Conservation (phyloP, 1,140 invertebrate species). For the Triops cancriformis region DNA sequence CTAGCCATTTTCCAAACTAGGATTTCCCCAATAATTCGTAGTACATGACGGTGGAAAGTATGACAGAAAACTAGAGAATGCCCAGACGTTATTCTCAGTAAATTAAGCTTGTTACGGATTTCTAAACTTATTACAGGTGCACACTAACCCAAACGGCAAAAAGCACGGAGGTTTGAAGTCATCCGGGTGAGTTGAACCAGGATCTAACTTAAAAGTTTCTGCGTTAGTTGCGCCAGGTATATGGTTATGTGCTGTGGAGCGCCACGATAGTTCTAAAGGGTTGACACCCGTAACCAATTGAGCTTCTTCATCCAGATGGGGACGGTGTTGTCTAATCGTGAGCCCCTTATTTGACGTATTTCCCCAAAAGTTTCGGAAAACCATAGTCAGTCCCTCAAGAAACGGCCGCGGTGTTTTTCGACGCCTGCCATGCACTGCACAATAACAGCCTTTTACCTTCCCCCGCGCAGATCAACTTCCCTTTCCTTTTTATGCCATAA, state of each 20-base stretch:
- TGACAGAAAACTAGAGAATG: not conserved
- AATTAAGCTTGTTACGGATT: not conserved
- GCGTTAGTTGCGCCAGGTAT: conserved; percentile 5
- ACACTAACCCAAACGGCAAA: not conserved
- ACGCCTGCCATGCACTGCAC: not conserved
- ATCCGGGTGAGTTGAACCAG: not conserved
- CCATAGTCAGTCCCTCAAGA: not conserved
- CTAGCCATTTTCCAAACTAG: not conserved
- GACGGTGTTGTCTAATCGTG: conserved; percentile 5
- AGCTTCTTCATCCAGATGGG: conserved; percentile 1
- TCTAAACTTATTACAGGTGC: not conserved
- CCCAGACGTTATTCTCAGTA: not conserved
- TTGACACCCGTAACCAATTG: conserved; percentile 1
- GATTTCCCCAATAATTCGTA: conserved; percentile 10
- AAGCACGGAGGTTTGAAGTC: not conserved
- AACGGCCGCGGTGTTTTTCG: not conserved
- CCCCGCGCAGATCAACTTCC: not conserved
- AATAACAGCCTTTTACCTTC: not conserved
- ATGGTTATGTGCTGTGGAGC: not conserved
- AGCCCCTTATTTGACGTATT: conserved; percentile 13
- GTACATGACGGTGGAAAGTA: not conserved
- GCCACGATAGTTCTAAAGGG: conserved; percentile 9
- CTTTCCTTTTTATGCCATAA: not conserved
- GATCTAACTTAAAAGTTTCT: not conserved
- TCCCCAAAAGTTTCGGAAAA: not conserved